These are phyloP conservation scores for Clarias pachynema DNA, from an alignment of 2,797 vertebrate genomes.

Conservation along the genomic window DNA sequence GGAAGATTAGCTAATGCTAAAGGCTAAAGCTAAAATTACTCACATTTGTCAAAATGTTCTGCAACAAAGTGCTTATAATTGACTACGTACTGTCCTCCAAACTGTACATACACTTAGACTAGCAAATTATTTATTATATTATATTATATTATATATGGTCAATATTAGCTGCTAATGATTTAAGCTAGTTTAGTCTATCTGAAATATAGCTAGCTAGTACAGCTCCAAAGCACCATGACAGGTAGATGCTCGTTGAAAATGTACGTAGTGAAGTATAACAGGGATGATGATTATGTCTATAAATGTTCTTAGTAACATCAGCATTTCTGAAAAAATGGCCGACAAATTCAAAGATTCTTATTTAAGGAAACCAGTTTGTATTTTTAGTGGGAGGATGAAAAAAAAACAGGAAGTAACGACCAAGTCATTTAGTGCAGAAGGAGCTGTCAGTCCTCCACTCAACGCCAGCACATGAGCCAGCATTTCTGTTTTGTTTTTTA, in stretches of 20 bases:
- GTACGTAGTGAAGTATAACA: too few species aligned
- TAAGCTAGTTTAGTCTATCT: too few species aligned
- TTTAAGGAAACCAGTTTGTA: not conserved
- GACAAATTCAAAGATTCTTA: not conserved
- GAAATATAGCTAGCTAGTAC: not conserved
- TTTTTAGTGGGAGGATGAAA: not conserved
- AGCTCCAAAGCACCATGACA: not conserved
- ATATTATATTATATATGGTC: too few species aligned
- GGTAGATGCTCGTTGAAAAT: not conserved
- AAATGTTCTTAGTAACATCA: not conserved
- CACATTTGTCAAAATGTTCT: not conserved
- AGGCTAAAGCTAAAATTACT: not conserved
- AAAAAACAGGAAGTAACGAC: slow-evolving; percentile 31
- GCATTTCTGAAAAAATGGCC: not conserved
- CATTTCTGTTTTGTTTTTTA: slow-evolving; percentile 17
- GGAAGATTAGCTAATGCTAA: not conserved
- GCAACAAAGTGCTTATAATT: not conserved
- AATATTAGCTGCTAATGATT: not conserved
- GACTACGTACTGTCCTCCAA: not conserved
- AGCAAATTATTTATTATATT: not conserved
- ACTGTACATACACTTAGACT: not conserved
- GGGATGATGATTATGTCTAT: not conserved
- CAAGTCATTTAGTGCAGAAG: slow-evolving; percentile 53
- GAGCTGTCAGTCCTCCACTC: slow-evolving; percentile 43
- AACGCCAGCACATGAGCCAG: slow-evolving; percentile 41